These are phyloP conservation scores for Phragmatobia fuliginosa DNA, from an alignment of 2,888 invertebrate genomes.

Conservation along the genomic window DNA sequence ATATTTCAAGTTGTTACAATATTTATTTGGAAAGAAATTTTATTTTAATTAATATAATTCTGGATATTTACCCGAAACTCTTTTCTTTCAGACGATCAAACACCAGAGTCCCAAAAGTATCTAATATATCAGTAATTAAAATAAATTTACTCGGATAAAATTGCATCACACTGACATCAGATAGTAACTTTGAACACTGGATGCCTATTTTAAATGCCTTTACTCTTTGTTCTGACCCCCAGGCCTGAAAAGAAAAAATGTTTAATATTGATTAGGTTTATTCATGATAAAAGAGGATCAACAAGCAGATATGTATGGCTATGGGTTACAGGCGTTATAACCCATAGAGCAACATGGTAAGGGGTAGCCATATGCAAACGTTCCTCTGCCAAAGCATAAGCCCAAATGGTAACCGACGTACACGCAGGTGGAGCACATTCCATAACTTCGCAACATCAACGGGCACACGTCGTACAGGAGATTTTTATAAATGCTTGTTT, in stretches of 20 bases:
- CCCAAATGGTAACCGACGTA: too few relatives aligned
- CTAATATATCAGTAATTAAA: constrained; percentile 97
- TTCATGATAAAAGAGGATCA: neutral
- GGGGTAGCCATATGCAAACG: too few relatives aligned
- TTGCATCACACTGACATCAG: constrained; percentile 95
- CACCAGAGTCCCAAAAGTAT: constrained; percentile 96
- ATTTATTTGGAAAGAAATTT: neutral
- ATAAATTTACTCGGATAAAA: constrained; percentile 99
- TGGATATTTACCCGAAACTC: constrained; percentile 74
- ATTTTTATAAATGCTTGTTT: too few relatives aligned
- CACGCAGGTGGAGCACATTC: too few relatives aligned
- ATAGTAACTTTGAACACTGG: constrained; percentile 97
- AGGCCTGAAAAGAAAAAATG: constrained; percentile 87
- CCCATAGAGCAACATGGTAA: too few relatives aligned
- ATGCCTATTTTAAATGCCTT: constrained; percentile 98
- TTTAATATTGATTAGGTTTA: neutral
- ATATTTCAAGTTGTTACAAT: too few relatives aligned
- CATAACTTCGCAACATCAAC: too few relatives aligned
- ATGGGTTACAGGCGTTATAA: too few relatives aligned
- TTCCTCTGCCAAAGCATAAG: too few relatives aligned
- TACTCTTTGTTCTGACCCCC: constrained; percentile 97
- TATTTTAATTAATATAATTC: neutral
- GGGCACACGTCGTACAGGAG: too few relatives aligned
- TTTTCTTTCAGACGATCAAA: constrained; percentile 94
- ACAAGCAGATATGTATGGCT: too few relatives aligned